Percentiles rank a stretch among this genome's conserved stretches.
Evolutionary conservation across 2,113 vertebrate species (phyloP).

Genomic region (Cepphus grylle): DNA sequence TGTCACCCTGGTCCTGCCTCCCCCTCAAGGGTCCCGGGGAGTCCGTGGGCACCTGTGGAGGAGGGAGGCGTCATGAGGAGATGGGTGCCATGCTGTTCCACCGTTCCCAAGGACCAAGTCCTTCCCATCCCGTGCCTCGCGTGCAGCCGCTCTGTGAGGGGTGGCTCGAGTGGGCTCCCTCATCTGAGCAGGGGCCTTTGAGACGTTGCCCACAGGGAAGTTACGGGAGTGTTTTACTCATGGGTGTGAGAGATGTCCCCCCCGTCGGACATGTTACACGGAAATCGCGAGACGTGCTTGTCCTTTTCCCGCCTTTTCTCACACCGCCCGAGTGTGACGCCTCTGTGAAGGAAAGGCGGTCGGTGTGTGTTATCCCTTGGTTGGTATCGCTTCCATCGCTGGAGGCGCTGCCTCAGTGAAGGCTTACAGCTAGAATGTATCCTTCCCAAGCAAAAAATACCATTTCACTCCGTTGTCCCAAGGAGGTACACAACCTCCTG

Average conservation of each 20-base stretch:
- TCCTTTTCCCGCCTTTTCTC: neutral
- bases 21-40: fast-evolving
- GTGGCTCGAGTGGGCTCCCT: neutral
- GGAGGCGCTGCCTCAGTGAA: neutral
- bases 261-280: fast-evolving
- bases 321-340: fast-evolving
- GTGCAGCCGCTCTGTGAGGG: too few species aligned
- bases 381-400: neutral
- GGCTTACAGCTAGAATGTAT: neutral
- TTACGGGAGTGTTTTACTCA: fast-evolving
- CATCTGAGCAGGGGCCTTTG: fast-evolving
- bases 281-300: fast-evolving
- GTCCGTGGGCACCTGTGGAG: neutral
- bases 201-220: fast-evolving
- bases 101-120: fast-evolving
- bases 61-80: neutral
- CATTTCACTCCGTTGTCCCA: fast-evolving
- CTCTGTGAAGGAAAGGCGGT: fast-evolving
- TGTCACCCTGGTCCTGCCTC: neutral
- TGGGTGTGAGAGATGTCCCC: neutral
- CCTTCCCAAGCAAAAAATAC: neutral
- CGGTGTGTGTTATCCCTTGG: too few species aligned
- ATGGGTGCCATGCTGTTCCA: fast-evolving
- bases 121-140: fast-evolving
- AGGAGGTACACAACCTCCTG: fast-evolving